Evolutionary conservation across 2,113 vertebrate species (phyloP), one percentile per base, ranked within the genome.

Genomic region (Burhinus oedicnemus): DNA sequence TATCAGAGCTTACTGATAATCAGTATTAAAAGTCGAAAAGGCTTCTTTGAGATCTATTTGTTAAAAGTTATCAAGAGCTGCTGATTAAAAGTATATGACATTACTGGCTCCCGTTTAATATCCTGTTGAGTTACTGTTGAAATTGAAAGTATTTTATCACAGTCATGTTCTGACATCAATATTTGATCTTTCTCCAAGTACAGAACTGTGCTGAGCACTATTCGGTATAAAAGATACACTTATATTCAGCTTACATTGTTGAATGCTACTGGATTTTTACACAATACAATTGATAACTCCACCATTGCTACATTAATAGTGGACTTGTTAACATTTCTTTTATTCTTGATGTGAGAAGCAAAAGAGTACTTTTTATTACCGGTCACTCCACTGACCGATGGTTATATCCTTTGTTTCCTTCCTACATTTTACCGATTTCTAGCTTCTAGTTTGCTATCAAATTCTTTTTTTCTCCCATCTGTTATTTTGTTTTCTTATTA

Each of bases 111-210:
- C 29, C 60, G 23, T 75, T 94, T 81, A 66, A 90, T 92, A 90
- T 71, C 88, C 42, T 66, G 38, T 57, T 69, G 40, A 86, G 51
- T 74, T 83, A 62, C 79, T 68, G 15, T 83, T 78, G 65, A 76
- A 96, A 88, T 88, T 34, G 45, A 68, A 97, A 81, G 19, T 68
- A 64, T 92, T 93, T 95, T 79, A 85, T 94, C 79, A 69, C 34
- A 52, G 64, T 88, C 62, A 26, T 78, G 34, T 83, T 75, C 77
- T 87, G 69, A 76, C 58, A 65, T 82, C 66, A 66, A 19, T 68
- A 78, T 66, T 71, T 84, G 45, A 68, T 94, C 55, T 84, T 95
- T 75, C 16, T 71, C 12, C 47, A 70, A 71, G 32, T 61, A 84
- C 49, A 91, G 70, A 90, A 32, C 15, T 71, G 7, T n/a, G 18